Evolutionary conservation across 2,113 vertebrate species (phyloP).

Genomic region (Mormoops blainvillei): DNA sequence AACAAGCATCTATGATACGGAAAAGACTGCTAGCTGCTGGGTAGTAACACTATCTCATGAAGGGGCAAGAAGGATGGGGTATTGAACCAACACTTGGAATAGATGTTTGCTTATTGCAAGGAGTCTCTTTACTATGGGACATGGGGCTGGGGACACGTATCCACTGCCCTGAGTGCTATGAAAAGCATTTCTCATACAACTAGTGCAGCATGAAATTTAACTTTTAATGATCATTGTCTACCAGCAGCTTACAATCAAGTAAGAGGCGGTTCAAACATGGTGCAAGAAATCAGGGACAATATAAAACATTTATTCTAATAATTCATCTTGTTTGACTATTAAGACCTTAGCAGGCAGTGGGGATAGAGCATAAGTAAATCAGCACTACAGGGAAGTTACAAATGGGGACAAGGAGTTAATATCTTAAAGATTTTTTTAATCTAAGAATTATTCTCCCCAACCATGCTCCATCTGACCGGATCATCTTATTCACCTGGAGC

Average conservation of each 20-base stretch:
- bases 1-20: neutral
- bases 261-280: neutral
- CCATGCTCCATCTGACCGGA: neutral
- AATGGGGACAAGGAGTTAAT: neutral
- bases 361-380: neutral
- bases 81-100: neutral
- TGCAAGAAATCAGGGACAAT: neutral
- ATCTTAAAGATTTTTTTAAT: neutral
- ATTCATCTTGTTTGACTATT: neutral
- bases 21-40: neutral
- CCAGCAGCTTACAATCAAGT: neutral
- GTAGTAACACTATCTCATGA: neutral
- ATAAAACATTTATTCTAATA: neutral
- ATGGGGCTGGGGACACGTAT: neutral
- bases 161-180: neutral
- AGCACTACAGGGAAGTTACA: neutral
- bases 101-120: neutral
- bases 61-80: fast-evolving
- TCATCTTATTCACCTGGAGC: neutral
- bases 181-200: neutral
- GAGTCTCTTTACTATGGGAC: neutral
- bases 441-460: neutral
- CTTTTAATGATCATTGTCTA: neutral
- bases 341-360: neutral
- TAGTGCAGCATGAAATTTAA: neutral